Evolutionary conservation across 2,888 invertebrate genomes (phyloP), one percentile per base, ranked within the genome.

Genomic region (Hirtodrosophila trivittata): DNA sequence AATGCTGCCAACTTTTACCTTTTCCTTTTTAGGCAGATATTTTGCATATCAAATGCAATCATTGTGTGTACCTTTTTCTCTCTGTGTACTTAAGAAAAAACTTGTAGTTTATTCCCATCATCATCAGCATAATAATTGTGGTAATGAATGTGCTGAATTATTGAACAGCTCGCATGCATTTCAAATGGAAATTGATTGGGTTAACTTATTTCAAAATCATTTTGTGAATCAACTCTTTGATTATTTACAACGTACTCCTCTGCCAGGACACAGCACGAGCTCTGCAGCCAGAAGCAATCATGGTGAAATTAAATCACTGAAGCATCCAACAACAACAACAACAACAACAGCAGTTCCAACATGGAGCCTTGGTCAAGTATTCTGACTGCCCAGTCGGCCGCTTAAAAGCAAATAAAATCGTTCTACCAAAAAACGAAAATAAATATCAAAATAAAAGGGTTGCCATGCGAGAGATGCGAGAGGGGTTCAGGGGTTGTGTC

Each of bases 371-470:
- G 68, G 51, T 52, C 72, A 62, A 51, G 59, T 35, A 52, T 41
- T 21, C 46, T 32, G 32, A 37, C 50, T 56, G 77, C 41, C 60
- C 74, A 73, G 52, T 72, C 69, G 68, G 33, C 59, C 74, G 75
- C 51, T 78, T 75, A 80, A 83, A 77, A 77, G 72, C 80, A 78
- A 78, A 83, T 80, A 83, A 80, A 83, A 67, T 71, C 54, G 38
- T 46, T 9, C 9, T 38, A 43, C 5, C 46, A 35, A 33, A 33
- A 13, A 25, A 25, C 6, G 9, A 35, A 14, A 37, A 41, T 39
- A 33, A 26, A 35, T 25, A 10, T 6, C 30, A 14, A 26, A 42
- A 18, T 16, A 16, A 56, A 39, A 18, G 30, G 38, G 58, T 59
- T 58, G 42, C 5, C n/a, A 47, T 33, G 13, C 21, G 35, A 41